These are phyloP conservation scores for Otis tarda DNA, from an alignment of 2,113 vertebrate genomes.

Conservation along the genomic window DNA sequence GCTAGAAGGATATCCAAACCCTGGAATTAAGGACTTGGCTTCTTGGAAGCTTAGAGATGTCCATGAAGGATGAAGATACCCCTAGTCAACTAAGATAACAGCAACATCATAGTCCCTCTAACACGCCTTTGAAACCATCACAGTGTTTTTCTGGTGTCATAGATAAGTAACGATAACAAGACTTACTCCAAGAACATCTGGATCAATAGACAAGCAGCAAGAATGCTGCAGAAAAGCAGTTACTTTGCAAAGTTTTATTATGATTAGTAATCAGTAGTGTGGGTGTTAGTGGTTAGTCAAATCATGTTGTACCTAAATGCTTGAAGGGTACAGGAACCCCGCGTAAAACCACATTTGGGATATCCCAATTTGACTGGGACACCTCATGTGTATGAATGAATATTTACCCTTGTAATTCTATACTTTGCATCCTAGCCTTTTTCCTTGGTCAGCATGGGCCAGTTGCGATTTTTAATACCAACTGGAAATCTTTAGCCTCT, in stretches of 20 bases:
- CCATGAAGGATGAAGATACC: background rate
- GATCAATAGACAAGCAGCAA: background rate
- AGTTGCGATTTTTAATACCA: background rate
- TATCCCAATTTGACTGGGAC: background rate
- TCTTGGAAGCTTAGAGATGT: background rate
- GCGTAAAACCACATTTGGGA: rapidly evolving
- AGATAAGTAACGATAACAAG: background rate
- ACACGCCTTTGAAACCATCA: background rate
- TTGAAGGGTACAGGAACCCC: background rate
- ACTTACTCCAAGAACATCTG: background rate
- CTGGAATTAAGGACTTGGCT: background rate
- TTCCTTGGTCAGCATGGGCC: background rate
- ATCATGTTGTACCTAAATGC: background rate
- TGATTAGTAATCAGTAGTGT: rapidly evolving
- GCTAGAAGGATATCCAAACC: background rate
- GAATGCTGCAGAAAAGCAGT: background rate
- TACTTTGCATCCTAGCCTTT: background rate
- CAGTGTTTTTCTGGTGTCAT: background rate
- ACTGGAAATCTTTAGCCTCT: background rate
- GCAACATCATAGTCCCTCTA: background rate
- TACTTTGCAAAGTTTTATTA: background rate
- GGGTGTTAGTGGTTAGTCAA: background rate
- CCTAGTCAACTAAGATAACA: background rate
- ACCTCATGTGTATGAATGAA: background rate
- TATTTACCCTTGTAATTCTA: background rate